A percentile compares a stretch with the other conserved stretches of the same genome.
Evolutionary conservation across 1,140 invertebrate genomes (phyloP).

Genomic region (Doryteuthis pealeii): DNA sequence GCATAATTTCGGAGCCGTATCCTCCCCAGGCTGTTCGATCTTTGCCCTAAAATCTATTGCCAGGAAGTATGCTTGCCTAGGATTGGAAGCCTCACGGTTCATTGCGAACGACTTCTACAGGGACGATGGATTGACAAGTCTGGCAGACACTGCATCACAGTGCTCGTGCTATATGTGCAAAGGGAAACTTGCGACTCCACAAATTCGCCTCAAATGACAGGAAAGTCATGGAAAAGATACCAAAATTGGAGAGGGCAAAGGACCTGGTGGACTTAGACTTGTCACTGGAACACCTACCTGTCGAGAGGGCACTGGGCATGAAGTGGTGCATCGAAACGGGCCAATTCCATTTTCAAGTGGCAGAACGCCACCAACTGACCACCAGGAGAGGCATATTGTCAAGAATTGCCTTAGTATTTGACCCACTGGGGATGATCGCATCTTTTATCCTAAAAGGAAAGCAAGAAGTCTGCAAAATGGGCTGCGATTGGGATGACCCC

Average conservation of each 20-base stretch:
- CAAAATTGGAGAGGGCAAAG: slow-evolving; percentile 18
- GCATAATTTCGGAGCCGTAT: slow-evolving; percentile 23
- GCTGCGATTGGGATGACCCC: slow-evolving; percentile 28
- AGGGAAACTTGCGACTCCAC: slow-evolving; percentile 30
- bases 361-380: slow-evolving; percentile 22
- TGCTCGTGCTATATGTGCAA: slow-evolving; percentile 21
- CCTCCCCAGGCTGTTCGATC: slow-evolving; percentile 27
- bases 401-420: slow-evolving; percentile 35
- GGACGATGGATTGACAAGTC: slow-evolving; percentile 36
- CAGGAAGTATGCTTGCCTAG: slow-evolving; percentile 17
- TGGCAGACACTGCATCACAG: slow-evolving; percentile 19
- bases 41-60: slow-evolving; percentile 31
- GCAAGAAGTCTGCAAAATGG: slow-evolving; percentile 28
- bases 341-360: slow-evolving; percentile 29
- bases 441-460: slow-evolving; percentile 32
- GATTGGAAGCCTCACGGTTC: slow-evolving; percentile 19
- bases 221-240: slow-evolving; percentile 31
- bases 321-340: slow-evolving; percentile 38
- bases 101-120: slow-evolving; percentile 34
- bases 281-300: slow-evolving; percentile 26
- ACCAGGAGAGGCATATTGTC: slow-evolving; percentile 32
- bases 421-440: slow-evolving; percentile 35
- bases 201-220: slow-evolving; percentile 35
- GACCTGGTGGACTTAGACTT: slow-evolving; percentile 29
- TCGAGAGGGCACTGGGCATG: slow-evolving; percentile 33